These are phyloP conservation scores for Enteromius fasciolatus DNA, from an alignment of 2,797 vertebrate species.

Conservation along the genomic window DNA sequence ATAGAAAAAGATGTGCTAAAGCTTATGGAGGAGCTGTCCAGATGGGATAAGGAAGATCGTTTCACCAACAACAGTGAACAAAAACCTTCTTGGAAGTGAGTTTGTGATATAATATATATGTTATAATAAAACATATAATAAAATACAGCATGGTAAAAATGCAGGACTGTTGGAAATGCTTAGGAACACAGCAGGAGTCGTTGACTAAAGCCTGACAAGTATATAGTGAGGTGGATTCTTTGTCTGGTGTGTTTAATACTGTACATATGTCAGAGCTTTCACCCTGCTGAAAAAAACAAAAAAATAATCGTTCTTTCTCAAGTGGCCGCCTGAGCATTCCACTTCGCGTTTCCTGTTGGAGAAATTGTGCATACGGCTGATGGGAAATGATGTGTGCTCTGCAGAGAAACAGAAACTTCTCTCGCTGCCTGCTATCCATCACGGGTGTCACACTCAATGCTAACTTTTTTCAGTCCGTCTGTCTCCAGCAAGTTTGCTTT, in stretches of 20 bases:
- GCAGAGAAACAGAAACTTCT: constrained; percentile 66
- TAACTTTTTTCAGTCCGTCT: constrained; percentile 82
- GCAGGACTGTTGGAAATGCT: constrained; percentile 5
- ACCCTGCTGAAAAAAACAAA: not conserved
- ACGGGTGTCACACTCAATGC: constrained; percentile 73
- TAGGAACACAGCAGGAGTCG: constrained; percentile 11
- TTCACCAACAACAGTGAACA: not conserved
- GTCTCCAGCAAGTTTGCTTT: constrained; percentile 84
- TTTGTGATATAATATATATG: constrained; percentile 8
- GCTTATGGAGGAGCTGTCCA: not conserved
- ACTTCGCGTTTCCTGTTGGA: constrained; percentile 56
- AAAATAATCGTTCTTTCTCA: constrained; percentile 40
- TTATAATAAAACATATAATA: constrained; percentile 17
- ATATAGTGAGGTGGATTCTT: constrained; percentile 22
- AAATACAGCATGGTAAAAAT: constrained; percentile 11
- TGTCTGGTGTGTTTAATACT: constrained; percentile 32
- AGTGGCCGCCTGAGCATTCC: constrained; percentile 55
- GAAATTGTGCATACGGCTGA: constrained; percentile 52
- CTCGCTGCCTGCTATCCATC: constrained; percentile 78
- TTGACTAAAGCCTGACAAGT: constrained; percentile 17
- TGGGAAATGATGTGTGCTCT: constrained; percentile 60
- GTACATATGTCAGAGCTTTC: constrained; percentile 45
- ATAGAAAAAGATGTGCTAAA: not conserved
- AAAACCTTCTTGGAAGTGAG: not conserved
- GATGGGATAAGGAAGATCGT: not conserved